Evolutionary conservation across 1,140 invertebrate species (phyloP).

Genomic region (Intoshia linei): DNA sequence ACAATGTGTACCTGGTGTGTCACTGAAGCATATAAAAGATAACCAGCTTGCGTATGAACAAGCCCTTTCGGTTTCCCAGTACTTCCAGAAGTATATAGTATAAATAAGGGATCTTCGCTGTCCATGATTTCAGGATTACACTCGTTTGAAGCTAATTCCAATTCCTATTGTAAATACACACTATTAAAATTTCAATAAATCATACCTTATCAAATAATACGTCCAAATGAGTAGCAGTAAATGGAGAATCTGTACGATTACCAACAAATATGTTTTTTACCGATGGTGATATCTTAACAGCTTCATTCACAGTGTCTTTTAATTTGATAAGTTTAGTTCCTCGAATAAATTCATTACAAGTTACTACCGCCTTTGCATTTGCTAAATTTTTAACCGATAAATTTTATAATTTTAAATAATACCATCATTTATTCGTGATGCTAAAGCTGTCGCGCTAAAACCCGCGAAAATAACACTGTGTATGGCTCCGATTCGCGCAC

Average conservation of each 20-base stretch:
- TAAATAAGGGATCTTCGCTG: constrained; percentile 27
- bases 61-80: constrained; percentile 29
- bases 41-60: constrained; percentile 26
- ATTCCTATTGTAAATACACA: constrained; percentile 6
- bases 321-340: constrained; percentile 25
- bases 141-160: constrained; percentile 7
- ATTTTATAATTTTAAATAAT: not conserved
- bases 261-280: constrained; percentile 25
- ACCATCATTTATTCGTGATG: constrained; percentile 26
- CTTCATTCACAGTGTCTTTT: constrained; percentile 25
- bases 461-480: constrained; percentile 31
- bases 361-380: constrained; percentile 24
- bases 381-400: constrained; percentile 11
- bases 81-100: constrained; percentile 29
- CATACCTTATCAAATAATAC: not conserved
- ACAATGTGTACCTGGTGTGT: constrained; percentile 21
- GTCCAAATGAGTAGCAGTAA: not conserved
- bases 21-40: constrained; percentile 25
- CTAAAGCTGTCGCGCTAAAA: constrained; percentile 28
- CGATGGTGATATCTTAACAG: constrained; percentile 18
- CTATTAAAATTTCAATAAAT: not conserved
- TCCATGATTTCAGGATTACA: constrained; percentile 23
- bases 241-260: constrained; percentile 13
- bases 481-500: constrained; percentile 26
- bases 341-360: constrained; percentile 24